Percentiles rank a stretch among this genome's conserved stretches.
These are phyloP conservation scores for Eospalax fontanierii DNA, from an alignment of 2,797 vertebrate species.

Conservation along the genomic window DNA sequence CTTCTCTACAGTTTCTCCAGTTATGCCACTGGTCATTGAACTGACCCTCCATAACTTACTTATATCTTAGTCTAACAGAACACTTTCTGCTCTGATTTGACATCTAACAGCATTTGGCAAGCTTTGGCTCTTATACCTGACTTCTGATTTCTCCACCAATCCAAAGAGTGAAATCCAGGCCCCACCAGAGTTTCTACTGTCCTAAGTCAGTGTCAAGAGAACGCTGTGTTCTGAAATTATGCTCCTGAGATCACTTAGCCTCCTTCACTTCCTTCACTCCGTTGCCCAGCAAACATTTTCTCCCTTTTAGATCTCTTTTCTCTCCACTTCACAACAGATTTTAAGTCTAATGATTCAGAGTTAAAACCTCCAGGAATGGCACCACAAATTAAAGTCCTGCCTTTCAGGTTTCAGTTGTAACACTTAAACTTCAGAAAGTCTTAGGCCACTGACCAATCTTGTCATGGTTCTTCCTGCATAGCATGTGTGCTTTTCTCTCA, in stretches of 20 bases:
- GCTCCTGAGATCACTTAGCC: neutral
- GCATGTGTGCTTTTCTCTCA: neutral
- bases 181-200: neutral
- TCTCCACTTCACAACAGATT: neutral
- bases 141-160: neutral
- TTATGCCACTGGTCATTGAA: neutral
- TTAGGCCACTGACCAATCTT: neutral
- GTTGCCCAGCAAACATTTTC: neutral
- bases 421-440: neutral
- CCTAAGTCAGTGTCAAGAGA: neutral
- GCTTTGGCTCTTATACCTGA: neutral
- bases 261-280: neutral
- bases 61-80: neutral
- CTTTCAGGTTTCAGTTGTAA: neutral
- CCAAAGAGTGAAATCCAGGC: neutral
- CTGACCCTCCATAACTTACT: neutral
- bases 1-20: neutral
- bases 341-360: neutral
- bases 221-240: neutral
- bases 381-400: neutral
- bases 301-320: neutral
- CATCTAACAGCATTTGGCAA: neutral
- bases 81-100: constrained; percentile 11
- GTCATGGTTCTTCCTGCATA: neutral
- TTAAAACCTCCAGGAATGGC: neutral